A percentile compares a stretch with the other conserved stretches of the same genome.
phyloP scores from a whole-genome alignment of 1,140 invertebrate genomes.

The Spodoptera frugiperda region DNA sequence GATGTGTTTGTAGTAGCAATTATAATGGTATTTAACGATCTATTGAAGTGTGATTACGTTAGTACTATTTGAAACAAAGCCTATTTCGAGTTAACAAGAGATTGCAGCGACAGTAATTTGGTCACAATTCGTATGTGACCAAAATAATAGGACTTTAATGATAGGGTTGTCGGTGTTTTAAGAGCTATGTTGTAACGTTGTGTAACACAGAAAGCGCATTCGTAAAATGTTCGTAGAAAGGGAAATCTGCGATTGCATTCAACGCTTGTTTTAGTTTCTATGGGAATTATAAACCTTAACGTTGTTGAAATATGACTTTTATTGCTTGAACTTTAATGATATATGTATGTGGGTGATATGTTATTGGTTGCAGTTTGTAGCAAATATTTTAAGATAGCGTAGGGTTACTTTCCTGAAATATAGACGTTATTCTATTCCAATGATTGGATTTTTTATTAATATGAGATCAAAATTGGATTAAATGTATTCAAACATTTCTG shows the following conservation, averaged over 20 bases:
- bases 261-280: constrained; percentile 41
- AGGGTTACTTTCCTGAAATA: too few species aligned
- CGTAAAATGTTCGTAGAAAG: constrained; percentile 66
- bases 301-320: background rate
- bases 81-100: constrained; percentile 1
- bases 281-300: constrained; percentile 14
- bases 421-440: too few species aligned
- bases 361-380: too few species aligned
- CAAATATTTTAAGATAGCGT: too few species aligned
- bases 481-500: too few species aligned
- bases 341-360: background rate
- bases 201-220: constrained; percentile 69
- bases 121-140: constrained; percentile 51
- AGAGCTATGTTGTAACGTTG: constrained; percentile 58
- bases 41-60: constrained; percentile 1
- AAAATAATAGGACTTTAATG: constrained; percentile 66
- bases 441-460: too few species aligned
- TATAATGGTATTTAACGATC: constrained; percentile 9
- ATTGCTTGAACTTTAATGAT: background rate
- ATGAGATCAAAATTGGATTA: too few species aligned
- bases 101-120: constrained; percentile 37
- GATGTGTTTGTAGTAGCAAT: background rate
- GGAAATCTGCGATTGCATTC: constrained; percentile 49
- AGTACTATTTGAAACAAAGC: constrained; percentile 21
- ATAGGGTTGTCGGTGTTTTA: constrained; percentile 54